Conservation (phyloP, 1,140 invertebrate genomes). For the Schlechtendalia chinensis region DNA sequence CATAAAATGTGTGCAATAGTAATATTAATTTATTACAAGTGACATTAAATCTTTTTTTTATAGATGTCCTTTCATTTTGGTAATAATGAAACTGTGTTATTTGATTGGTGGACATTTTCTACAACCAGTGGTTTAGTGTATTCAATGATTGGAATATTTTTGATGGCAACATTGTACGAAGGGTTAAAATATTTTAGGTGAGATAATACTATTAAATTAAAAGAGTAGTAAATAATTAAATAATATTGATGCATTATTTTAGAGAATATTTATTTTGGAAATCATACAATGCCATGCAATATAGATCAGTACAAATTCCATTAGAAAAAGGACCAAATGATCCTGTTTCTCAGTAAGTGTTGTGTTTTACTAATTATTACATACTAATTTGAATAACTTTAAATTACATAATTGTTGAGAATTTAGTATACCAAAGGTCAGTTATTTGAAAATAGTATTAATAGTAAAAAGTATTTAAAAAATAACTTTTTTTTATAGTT, state of each 20-base stretch:
- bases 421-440: background rate
- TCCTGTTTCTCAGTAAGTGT: constrained; percentile 55
- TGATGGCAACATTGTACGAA: constrained; percentile 84
- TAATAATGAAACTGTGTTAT: constrained; percentile 71
- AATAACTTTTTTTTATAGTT: too few species aligned
- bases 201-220: background rate
- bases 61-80: constrained; percentile 78
- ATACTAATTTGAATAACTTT: background rate
- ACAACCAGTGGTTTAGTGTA: constrained; percentile 73
- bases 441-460: background rate
- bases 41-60: background rate
- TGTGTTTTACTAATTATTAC: background rate
- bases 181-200: constrained; percentile 83
- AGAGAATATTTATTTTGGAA: constrained; percentile 80
- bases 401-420: background rate
- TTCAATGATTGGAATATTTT: constrained; percentile 81
- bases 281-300: constrained; percentile 69
- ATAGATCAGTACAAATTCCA: constrained; percentile 71
- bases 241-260: constrained; percentile 39
- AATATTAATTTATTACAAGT: background rate
- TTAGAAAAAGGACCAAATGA: constrained; percentile 64
- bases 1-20: background rate
- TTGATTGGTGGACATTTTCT: constrained; percentile 74
- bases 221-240: background rate
- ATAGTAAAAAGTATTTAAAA: too few species aligned